phyloP scores from a whole-genome alignment of 2,797 vertebrate species.

The Manis javanica region DNA sequence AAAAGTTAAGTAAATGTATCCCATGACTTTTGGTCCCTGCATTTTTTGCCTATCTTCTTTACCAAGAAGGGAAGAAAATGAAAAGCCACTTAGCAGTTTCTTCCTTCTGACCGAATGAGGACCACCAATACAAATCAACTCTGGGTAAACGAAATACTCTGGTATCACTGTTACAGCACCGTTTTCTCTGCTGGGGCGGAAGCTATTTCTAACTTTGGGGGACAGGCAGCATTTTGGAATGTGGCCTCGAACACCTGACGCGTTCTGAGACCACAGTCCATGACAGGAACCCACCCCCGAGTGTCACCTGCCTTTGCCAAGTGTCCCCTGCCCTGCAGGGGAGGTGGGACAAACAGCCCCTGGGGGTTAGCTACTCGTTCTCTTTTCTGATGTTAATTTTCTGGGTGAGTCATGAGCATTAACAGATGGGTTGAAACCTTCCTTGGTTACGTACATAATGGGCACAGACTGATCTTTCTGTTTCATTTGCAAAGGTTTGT shows the following conservation, averaged over 20 bases:
- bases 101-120: not conserved
- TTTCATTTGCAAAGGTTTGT: not conserved
- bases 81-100: not conserved
- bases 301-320: not conserved
- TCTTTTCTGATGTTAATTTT: slow-evolving; percentile 9
- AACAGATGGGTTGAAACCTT: not conserved
- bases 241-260: not conserved
- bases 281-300: not conserved
- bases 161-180: not conserved
- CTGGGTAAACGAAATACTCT: not conserved
- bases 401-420: not conserved
- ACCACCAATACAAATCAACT: not conserved
- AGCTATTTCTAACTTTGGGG: not conserved
- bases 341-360: not conserved
- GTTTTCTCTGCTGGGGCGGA: not conserved
- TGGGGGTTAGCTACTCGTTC: not conserved
- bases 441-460: not conserved
- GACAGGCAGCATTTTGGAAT: not conserved
- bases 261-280: not conserved
- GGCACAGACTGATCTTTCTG: not conserved
- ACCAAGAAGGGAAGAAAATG: slow-evolving; percentile 15
- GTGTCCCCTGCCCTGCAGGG: not conserved
- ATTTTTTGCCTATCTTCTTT: not conserved
- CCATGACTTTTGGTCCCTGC: not conserved
- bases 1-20: not conserved